Percentiles rank a stretch among this genome's conserved stretches.
Conservation (phyloP, 2,113 vertebrate species). For the Lota lota region DNA sequence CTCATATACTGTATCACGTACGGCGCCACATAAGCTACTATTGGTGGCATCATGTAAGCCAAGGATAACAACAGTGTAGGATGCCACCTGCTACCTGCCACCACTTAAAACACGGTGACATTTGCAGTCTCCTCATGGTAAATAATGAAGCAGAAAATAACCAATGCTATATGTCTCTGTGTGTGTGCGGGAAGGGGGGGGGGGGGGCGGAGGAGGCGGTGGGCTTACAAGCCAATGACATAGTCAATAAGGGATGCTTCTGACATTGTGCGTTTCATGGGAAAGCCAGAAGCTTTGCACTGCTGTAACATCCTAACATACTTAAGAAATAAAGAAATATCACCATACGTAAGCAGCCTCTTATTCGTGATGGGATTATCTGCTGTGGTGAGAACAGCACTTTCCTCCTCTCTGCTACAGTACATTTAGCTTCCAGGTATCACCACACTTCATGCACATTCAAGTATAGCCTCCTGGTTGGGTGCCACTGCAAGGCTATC, state of each 20-base stretch:
- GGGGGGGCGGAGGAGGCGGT: too few species aligned
- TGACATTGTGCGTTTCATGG: neutral
- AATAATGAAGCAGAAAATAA: constrained; percentile 13
- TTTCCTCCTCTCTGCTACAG: neutral
- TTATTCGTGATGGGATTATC: constrained; percentile 45
- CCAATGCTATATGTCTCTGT: neutral
- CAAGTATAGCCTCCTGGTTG: too few species aligned
- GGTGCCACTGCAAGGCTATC: too few species aligned
- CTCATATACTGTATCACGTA: too few species aligned
- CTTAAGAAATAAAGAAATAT: constrained; percentile 19
- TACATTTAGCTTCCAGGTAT: constrained; percentile 31
- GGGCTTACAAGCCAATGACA: too few species aligned
- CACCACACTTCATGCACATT: neutral
- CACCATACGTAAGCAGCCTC: constrained; percentile 10
- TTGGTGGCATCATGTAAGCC: too few species aligned
- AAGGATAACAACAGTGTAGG: neutral
- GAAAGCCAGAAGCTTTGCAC: neutral
- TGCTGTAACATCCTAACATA: constrained; percentile 20
- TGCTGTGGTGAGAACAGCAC: constrained; percentile 12
- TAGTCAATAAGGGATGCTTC: too few species aligned
- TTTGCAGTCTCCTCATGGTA: constrained; percentile 20
- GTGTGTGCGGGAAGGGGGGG: neutral
- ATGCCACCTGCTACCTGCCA: neutral
- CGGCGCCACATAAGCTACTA: too few species aligned
- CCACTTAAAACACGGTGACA: constrained; percentile 12